These are phyloP conservation scores for Heliopora coerulea DNA, from an alignment of 92 coral and sea anemone species.

Conservation along the genomic window DNA sequence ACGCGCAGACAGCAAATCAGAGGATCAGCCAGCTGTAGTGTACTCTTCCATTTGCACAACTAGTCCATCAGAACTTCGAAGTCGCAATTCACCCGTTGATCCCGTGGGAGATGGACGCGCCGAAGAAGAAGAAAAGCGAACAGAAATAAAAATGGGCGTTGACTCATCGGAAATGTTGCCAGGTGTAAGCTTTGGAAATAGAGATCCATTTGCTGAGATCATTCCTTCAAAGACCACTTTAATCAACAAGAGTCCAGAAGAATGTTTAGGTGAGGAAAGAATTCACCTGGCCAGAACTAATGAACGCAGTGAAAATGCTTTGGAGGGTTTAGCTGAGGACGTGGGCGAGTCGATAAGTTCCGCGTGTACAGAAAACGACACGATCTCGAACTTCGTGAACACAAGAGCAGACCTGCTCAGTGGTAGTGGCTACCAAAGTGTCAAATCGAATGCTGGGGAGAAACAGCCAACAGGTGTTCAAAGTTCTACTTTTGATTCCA, in stretches of 20 bases:
- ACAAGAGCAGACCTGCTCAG: not conserved
- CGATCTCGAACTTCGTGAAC: not conserved
- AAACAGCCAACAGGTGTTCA: not conserved
- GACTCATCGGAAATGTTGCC: not conserved
- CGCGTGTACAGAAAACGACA: not conserved
- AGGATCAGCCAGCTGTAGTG: not conserved
- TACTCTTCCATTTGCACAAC: not conserved
- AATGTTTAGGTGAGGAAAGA: not conserved
- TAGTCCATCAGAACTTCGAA: not conserved
- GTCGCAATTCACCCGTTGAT: not conserved
- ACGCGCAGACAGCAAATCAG: not conserved
- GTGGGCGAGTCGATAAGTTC: too few species aligned
- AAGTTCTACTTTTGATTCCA: not conserved
- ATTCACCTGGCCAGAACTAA: too few species aligned
- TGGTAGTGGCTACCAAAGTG: not conserved
- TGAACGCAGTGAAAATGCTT: not conserved
- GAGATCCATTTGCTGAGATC: slow-evolving; percentile 23
- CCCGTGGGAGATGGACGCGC: not conserved
- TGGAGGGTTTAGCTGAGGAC: too few species aligned
- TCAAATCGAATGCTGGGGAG: not conserved
- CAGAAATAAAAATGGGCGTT: not conserved
- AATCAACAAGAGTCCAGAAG: slow-evolving; percentile 5
- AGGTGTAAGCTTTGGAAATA: slow-evolving; percentile 1
- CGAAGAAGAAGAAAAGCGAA: not conserved
- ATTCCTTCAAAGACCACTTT: not conserved